These are phyloP conservation scores for Neofelis nebulosa DNA, from an alignment of 2,113 vertebrate genomes.

Conservation along the genomic window DNA sequence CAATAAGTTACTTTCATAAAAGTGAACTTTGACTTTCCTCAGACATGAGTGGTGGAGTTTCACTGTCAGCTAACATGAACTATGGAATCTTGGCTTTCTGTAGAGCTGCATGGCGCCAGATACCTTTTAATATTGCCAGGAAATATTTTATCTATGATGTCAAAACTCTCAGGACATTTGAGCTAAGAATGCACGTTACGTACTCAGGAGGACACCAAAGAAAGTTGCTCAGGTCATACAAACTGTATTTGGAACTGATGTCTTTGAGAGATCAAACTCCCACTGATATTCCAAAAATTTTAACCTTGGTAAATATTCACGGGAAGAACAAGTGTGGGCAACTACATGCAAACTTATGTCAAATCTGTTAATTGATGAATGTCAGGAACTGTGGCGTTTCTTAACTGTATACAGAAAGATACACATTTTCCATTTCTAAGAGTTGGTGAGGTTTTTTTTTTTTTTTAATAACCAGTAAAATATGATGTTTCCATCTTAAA, in stretches of 20 bases:
- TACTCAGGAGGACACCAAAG: constrained; percentile 43
- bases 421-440: background rate
- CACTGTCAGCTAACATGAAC: constrained; percentile 6
- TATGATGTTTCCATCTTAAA: background rate
- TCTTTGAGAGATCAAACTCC: constrained; percentile 60
- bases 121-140: constrained; percentile 49
- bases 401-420: background rate
- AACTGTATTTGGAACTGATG: constrained; percentile 37
- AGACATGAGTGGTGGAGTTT: background rate
- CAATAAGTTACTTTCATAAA: background rate
- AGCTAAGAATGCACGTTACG: constrained; percentile 54
- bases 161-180: constrained; percentile 70
- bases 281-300: constrained; percentile 31
- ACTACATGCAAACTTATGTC: background rate
- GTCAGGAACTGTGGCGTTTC: background rate
- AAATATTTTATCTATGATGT: constrained; percentile 72
- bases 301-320: background rate
- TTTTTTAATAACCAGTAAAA: background rate
- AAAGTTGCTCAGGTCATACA: constrained; percentile 35
- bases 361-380: background rate
- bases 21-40: constrained; percentile 18
- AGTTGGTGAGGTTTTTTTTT: background rate
- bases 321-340: background rate
- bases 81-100: constrained; percentile 57
- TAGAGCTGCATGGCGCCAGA: constrained; percentile 20